Evolutionary conservation across 1,140 invertebrate species (phyloP).

Genomic region (Aplysia californica): DNA sequence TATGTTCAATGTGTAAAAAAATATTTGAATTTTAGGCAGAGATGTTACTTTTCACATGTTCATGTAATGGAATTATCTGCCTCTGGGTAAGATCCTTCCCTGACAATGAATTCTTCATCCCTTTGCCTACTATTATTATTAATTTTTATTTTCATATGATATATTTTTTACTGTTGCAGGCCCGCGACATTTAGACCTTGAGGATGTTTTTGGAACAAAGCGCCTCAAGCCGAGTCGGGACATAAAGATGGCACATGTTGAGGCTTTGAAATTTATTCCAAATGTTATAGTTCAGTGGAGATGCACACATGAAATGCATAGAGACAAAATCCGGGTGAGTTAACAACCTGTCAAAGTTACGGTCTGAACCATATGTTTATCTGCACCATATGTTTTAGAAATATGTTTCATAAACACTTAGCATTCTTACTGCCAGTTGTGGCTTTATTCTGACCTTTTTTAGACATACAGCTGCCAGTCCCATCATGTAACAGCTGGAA

Average conservation of each 20-base stretch:
- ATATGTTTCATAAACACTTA: not conserved
- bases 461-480: not conserved
- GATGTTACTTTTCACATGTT: no score
- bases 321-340: slow-evolving; percentile 23
- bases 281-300: slow-evolving; percentile 28
- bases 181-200: slow-evolving; percentile 17
- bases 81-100: no score
- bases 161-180: no score
- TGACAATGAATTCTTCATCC: no score
- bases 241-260: slow-evolving; percentile 18
- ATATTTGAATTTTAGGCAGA: no score
- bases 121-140: no score
- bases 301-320: slow-evolving; percentile 19
- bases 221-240: slow-evolving; percentile 15
- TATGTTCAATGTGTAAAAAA: no score
- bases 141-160: no score
- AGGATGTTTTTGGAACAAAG: slow-evolving; percentile 28
- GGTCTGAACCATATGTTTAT: not conserved
- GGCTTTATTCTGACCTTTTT: not conserved
- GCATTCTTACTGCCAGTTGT: not conserved
- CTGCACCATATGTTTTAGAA: not conserved
- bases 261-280: slow-evolving; percentile 21
- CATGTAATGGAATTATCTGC: no score
- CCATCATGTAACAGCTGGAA: not conserved
- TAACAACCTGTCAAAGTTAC: not conserved